Evolutionary conservation across 2,113 vertebrate species (phyloP).

Genomic region (Corvus cornix): DNA sequence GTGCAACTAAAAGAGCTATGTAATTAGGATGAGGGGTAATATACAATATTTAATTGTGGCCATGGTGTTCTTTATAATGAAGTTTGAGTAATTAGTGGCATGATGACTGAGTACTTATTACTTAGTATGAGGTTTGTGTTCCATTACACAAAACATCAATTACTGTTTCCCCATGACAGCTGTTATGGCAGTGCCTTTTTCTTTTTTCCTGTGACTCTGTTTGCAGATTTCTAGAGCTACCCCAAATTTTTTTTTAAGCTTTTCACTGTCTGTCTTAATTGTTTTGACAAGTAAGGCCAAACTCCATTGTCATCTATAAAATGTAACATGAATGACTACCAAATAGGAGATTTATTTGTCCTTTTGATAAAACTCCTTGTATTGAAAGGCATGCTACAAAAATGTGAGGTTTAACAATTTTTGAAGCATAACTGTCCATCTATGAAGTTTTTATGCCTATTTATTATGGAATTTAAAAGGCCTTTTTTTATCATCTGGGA

Average conservation of each 20-base stretch:
- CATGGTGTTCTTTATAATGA: slow-evolving; percentile 33
- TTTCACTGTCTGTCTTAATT: background rate
- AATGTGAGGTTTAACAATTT: background rate
- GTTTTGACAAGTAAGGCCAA: background rate
- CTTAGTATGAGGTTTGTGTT: slow-evolving; percentile 55
- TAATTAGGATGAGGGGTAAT: slow-evolving; percentile 35
- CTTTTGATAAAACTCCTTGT: background rate
- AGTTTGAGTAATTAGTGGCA: slow-evolving; percentile 50
- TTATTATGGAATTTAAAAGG: background rate
- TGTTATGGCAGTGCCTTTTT: slow-evolving; percentile 1
- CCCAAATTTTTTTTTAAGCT: background rate
- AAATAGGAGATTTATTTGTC: background rate
- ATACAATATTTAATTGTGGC: slow-evolving; percentile 29
- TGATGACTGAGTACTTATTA: slow-evolving; percentile 49
- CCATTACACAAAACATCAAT: slow-evolving; percentile 54
- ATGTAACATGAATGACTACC: background rate
- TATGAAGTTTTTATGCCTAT: background rate
- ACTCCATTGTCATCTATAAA: background rate
- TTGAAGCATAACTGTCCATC: background rate
- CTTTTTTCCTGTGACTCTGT: slow-evolving; percentile 23
- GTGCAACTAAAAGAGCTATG: background rate
- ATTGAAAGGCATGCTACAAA: background rate
- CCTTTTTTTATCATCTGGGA: background rate
- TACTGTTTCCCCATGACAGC: slow-evolving; percentile 38
- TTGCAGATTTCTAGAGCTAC: background rate